These are phyloP conservation scores for Monoplex corrugatus DNA, from an alignment of 2,888 invertebrate genomes.

Conservation along the genomic window DNA sequence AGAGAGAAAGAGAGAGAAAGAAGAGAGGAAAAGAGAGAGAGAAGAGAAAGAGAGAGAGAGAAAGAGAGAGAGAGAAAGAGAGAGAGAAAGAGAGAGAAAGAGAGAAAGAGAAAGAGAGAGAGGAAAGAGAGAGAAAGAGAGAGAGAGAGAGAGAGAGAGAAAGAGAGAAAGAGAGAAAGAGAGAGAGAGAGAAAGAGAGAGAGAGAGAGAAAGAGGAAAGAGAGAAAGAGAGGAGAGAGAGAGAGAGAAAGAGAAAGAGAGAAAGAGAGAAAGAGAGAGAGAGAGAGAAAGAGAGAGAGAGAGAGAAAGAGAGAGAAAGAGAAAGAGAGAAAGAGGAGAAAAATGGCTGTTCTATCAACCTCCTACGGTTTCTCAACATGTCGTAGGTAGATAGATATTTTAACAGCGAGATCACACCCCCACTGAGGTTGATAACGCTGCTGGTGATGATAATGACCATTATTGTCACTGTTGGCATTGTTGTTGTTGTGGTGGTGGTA, in stretches of 20 bases:
- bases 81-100: not conserved
- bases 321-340: slow-evolving; percentile 4
- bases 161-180: slow-evolving; percentile 21
- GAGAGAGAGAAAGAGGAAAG: not conserved
- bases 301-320: slow-evolving; percentile 29
- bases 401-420: too few relatives aligned
- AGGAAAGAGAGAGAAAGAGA: not conserved
- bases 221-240: not conserved
- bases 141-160: too few relatives aligned
- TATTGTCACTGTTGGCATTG: too few relatives aligned
- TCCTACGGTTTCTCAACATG: too few relatives aligned
- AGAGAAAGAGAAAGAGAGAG: too few relatives aligned
- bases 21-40: slow-evolving; percentile 33
- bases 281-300: not conserved
- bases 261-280: too few relatives aligned
- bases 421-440: too few relatives aligned
- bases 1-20: not conserved
- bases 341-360: not conserved
- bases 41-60: not conserved
- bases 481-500: too few relatives aligned
- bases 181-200: not conserved
- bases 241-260: not conserved
- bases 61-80: not conserved
- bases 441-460: too few relatives aligned
- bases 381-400: too few relatives aligned